Evolutionary conservation across 2,113 vertebrate species (phyloP).

Genomic region (Erythrocercus mccallii): DNA sequence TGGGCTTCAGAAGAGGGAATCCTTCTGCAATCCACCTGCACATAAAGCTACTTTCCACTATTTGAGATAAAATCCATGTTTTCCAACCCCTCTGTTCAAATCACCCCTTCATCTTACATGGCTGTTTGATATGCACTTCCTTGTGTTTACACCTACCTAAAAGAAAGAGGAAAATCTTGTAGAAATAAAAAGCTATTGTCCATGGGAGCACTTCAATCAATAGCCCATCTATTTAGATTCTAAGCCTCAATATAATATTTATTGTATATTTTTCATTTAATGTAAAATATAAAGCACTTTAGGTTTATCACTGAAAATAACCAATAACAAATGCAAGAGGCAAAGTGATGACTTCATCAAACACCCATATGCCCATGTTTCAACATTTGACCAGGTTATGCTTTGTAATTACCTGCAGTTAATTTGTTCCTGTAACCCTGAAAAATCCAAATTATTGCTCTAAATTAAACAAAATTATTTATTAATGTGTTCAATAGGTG

Average conservation of each 20-base stretch:
- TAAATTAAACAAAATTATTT: not conserved
- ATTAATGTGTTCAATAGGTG: not conserved
- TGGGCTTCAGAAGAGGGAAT: constrained; percentile 74
- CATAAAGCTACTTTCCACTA: constrained; percentile 64
- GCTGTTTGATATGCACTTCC: constrained; percentile 23
- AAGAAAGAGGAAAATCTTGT: not conserved
- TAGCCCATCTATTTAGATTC: not conserved
- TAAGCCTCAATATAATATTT: not conserved
- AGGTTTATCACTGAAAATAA: not conserved
- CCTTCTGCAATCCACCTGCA: constrained; percentile 82
- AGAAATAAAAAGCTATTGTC: not conserved
- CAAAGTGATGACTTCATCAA: not conserved
- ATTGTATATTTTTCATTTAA: not conserved
- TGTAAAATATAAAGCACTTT: not conserved
- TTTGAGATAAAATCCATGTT: constrained; percentile 43
- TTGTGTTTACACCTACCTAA: not conserved
- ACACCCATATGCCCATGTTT: not conserved
- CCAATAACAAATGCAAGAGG: not conserved
- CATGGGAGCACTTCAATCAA: not conserved
- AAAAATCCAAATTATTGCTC: not conserved
- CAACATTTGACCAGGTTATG: not conserved
- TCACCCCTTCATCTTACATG: constrained; percentile 48
- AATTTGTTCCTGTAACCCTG: not conserved
- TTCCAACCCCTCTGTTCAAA: constrained; percentile 20
- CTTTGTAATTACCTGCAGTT: not conserved